Evolutionary conservation across 1,140 invertebrate genomes (phyloP), one percentile per base, ranked within the genome.

Genomic region (Callitettix versicolor): DNA sequence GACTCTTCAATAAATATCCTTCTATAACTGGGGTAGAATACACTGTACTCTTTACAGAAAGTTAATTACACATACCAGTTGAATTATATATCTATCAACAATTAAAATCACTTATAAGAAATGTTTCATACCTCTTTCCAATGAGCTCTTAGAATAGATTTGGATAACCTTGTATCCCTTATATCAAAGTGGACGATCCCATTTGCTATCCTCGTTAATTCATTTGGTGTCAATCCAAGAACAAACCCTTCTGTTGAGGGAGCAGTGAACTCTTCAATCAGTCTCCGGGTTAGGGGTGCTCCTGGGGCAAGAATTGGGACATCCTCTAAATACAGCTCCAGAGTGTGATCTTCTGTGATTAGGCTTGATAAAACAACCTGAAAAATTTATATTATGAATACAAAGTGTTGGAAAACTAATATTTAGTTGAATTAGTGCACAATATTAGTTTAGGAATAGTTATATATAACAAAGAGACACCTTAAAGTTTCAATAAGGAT

Each of bases 271-370:
- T 80, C 75, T 41, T 83, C 80, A 2, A 85, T 67, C 0, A 80
- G 60, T 46, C 79, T 72, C 4, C 72, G 67, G 0, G 77, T 76
- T 0, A 82, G 75, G 0, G 82, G 82, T 0, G 82, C 82, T 1
- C 80, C 79, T 26, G 79, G 76, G 0, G 77, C 78, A 54, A 80
- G 63, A 36, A 79, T 70, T 0, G 82, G 81, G 55, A 82, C 74
- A 41, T 84, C 76, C 60, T 84, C 78, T 50, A 85, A 41, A 56
- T 78, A 81, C 0, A 84, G 65, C 42, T 62, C 44, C 15, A 55
- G 11, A 2, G 54, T 30, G 15, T 47, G 54, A 14, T 60, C 57
- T 22, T 55, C 51, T 3, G 57, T 26, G 7, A 40, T 48, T 15
- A 58, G 36, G 7, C 67, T 66, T 5, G 63, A 51, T 9, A 75